Evolutionary conservation across 2,113 vertebrate species (phyloP).

Genomic region (Ochotona curzoniae): DNA sequence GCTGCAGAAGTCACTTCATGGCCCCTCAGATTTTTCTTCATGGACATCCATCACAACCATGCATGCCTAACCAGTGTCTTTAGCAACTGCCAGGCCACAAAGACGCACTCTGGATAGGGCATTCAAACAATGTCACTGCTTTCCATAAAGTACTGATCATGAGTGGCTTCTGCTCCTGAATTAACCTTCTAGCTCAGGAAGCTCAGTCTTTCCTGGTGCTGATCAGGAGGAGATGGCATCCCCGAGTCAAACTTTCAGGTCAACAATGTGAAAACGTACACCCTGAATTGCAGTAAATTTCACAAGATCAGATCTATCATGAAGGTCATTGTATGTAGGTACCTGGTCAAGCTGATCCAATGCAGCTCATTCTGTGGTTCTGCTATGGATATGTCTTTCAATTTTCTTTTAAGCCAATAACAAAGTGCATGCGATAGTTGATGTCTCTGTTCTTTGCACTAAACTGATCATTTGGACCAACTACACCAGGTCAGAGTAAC

Average conservation of each 20-base stretch:
- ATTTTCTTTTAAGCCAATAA: neutral
- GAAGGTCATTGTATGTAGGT: neutral
- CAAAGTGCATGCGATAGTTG: neutral
- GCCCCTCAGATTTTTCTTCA: neutral
- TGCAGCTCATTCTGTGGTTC: neutral
- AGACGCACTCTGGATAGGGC: neutral
- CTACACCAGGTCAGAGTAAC: neutral
- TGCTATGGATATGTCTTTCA: neutral
- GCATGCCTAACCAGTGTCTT: neutral
- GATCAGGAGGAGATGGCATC: neutral
- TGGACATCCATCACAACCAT: neutral
- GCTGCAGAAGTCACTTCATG: neutral
- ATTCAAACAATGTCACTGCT: neutral
- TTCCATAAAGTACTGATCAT: neutral
- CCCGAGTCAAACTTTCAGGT: neutral
- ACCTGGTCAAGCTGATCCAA: neutral
- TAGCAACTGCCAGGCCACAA: neutral
- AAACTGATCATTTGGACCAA: neutral
- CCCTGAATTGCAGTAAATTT: neutral
- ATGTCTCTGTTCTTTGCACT: neutral
- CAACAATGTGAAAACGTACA: neutral
- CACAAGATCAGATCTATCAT: neutral
- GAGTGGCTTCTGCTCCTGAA: neutral
- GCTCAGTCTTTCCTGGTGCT: neutral
- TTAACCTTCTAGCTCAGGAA: neutral